A percentile compares a stretch with the other conserved stretches of the same genome.
phyloP scores from a whole-genome alignment of 2,113 vertebrate genomes.

The Hippocampus guttulatus region DNA sequence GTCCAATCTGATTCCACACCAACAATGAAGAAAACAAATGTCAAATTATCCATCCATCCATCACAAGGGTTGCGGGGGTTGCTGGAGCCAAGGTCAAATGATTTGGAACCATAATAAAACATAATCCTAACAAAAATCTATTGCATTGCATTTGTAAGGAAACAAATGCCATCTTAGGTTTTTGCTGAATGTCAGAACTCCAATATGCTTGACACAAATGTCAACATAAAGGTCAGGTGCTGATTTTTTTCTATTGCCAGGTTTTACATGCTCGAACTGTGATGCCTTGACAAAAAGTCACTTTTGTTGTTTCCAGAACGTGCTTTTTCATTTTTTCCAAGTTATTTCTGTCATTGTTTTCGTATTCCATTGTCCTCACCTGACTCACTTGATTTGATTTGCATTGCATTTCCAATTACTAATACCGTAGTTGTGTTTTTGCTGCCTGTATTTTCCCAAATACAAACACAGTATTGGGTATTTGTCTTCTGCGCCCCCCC shows the following conservation, averaged over 20 bases:
- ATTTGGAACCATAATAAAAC: background rate
- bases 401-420: background rate
- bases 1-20: too few relatives aligned
- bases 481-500: background rate
- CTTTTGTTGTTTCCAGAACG: background rate
- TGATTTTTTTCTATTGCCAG: constrained; percentile 11
- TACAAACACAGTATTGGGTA: constrained; percentile 2
- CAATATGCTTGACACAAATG: constrained; percentile 16
- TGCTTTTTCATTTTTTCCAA: background rate
- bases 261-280: constrained; percentile 12
- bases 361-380: background rate
- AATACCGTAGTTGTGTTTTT: background rate
- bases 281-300: background rate
- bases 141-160: background rate
- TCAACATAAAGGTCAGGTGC: constrained; percentile 20
- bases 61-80: too few relatives aligned
- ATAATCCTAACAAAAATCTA: background rate
- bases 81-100: background rate
- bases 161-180: background rate
- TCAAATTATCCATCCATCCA: too few relatives aligned
- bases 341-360: constrained; percentile 1
- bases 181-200: background rate
- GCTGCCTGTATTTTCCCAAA: background rate
- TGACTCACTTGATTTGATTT: background rate
- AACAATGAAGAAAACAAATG: too few relatives aligned